Percentiles rank a stretch among this genome's conserved stretches.
phyloP scores from a whole-genome alignment of 2,797 vertebrate species.

The Microcaecilia unicolor region DNA sequence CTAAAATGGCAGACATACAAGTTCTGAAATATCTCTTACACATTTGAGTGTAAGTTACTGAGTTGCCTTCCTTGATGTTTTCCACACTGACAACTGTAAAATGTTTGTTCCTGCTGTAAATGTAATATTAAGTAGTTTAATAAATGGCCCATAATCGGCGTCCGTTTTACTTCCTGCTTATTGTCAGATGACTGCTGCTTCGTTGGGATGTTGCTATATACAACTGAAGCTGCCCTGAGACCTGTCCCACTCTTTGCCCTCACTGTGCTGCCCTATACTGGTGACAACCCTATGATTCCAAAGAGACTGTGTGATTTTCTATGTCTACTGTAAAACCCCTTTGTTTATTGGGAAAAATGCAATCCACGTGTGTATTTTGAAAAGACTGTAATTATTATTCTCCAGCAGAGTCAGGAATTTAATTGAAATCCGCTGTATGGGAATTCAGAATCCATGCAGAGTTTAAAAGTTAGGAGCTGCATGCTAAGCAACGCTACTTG shows the following conservation, averaged over 20 bases:
- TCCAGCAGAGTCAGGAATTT: constrained; percentile 7
- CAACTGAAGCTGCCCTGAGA: too few species aligned
- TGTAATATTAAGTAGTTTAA: not conserved
- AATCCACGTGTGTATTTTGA: constrained; percentile 19
- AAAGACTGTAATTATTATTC: constrained; percentile 29
- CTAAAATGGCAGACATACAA: too few species aligned
- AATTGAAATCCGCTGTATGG: constrained; percentile 45
- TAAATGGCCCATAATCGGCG: not conserved
- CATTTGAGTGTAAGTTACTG: too few species aligned
- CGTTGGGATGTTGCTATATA: too few species aligned
- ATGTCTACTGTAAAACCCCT: too few species aligned
- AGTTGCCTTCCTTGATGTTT: too few species aligned
- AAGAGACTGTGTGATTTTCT: not conserved
- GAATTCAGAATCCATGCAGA: constrained; percentile 38
- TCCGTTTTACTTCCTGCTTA: not conserved
- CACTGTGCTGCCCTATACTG: too few species aligned
- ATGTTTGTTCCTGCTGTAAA: too few species aligned
- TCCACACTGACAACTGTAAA: too few species aligned
- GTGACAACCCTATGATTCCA: not conserved
- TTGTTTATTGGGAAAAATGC: not conserved
- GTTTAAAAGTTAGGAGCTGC: constrained; percentile 49
- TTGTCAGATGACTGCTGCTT: too few species aligned
- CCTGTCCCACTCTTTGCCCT: too few species aligned
- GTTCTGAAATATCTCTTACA: too few species aligned
- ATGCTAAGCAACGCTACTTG: constrained; percentile 48